Evolutionary conservation across 2,888 invertebrate genomes (phyloP), one percentile per base, ranked within the genome.

Genomic region (Ophion obscuratus): DNA sequence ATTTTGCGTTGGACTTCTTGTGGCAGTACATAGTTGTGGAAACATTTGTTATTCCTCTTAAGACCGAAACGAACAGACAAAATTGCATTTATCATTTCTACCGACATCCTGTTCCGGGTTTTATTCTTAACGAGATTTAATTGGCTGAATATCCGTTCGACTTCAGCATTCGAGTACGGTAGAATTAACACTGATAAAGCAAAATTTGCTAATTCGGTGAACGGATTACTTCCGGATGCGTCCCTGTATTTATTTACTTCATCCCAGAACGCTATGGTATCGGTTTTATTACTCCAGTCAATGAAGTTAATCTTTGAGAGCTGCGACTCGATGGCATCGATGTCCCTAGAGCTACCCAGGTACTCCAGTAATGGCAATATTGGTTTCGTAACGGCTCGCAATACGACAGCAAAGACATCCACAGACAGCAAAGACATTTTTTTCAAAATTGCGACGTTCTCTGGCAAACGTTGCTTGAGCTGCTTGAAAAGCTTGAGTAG

Each of bases 181-280:
- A 83, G 85, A 71, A 84, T 87, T 2, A 86, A 57, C 85, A 85
- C 83, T 61, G 68, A 68, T 3, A 84, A 36, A 6, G 79, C 88
- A 74, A 89, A 88, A 78, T 77, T 78, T 2, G 67, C 78, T 11
- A 85, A 62, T 6, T 86, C 76, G 11, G 36, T 57, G 24, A 86
- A 86, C 17, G 81, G 87, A 81, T 86, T 86, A n/a, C 59, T n/a
- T 53, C 79, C 81, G 5, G 84, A 80, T 27, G 87, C 86, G 62
- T 88, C 87, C 68, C 61, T 83, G 66, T 87, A 85, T n/a, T 81
- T 67, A 59, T 68, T 66, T 0, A 86, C 84, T 78, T 87, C 84
- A 44, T 53, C 68, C 85, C 83, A 87, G 82, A 88, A 87, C 9
- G 66, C 6, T 27, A 86, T 70, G 2, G 84, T 87, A 68, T 87